Evolutionary conservation across 2,797 vertebrate species (phyloP).

Genomic region (Malacoctenus gilli): DNA sequence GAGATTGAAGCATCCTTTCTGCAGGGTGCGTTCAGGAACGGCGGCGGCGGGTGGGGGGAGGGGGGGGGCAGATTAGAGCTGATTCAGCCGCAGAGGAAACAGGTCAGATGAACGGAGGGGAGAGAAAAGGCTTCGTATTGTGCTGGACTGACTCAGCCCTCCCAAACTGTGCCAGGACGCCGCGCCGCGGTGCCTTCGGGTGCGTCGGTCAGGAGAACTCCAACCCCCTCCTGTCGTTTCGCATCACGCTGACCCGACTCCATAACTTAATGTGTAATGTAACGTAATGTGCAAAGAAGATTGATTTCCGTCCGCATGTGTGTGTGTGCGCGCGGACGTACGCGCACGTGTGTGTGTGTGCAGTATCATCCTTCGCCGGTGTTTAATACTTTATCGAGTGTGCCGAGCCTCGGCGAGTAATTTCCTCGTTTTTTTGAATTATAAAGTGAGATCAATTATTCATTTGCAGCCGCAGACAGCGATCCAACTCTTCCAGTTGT

Average conservation of each 20-base stretch:
- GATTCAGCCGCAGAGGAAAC: slow-evolving; percentile 56
- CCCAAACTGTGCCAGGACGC: slow-evolving; percentile 20
- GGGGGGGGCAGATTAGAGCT: slow-evolving; percentile 45
- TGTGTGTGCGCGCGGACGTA: background rate
- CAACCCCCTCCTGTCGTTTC: slow-evolving; percentile 19
- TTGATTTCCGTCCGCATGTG: background rate
- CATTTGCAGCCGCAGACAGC: slow-evolving; percentile 19
- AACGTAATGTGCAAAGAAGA: background rate
- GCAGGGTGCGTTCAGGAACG: slow-evolving; percentile 8
- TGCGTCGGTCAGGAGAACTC: slow-evolving; percentile 14
- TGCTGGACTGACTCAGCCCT: slow-evolving; percentile 13
- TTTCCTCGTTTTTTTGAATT: slow-evolving; percentile 10
- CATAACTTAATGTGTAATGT: too few relatives aligned
- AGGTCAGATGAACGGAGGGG: slow-evolving; percentile 59
- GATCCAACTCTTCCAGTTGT: slow-evolving; percentile 15
- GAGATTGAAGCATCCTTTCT: slow-evolving; percentile 38
- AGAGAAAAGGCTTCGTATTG: slow-evolving; percentile 24
- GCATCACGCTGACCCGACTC: background rate
- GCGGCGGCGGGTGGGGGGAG: too few relatives aligned
- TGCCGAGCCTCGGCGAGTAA: slow-evolving; percentile 1
- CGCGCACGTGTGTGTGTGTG: too few relatives aligned
- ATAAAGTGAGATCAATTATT: slow-evolving; percentile 25
- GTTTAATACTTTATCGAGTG: too few relatives aligned
- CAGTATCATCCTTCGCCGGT: too few relatives aligned
- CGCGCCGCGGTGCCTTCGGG: slow-evolving; percentile 27